phyloP scores from a whole-genome alignment of 2,113 vertebrate genomes.

The Prinia subflava region DNA sequence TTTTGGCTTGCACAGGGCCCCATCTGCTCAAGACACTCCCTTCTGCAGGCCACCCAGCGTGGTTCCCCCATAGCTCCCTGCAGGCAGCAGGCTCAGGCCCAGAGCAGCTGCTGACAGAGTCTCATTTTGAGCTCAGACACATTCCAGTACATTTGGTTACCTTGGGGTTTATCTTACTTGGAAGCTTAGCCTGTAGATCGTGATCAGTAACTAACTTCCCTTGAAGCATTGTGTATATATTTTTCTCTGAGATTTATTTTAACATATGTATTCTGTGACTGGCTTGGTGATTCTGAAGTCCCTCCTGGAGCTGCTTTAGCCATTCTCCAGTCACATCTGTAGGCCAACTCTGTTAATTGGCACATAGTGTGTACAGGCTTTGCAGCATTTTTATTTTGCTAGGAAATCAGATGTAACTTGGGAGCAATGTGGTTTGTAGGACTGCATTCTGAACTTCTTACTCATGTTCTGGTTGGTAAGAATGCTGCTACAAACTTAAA shows the following conservation, averaged over 20 bases:
- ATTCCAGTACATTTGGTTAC: neutral
- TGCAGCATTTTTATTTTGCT: neutral
- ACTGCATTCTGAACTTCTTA: neutral
- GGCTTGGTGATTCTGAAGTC: neutral
- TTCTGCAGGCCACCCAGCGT: neutral
- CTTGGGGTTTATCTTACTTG: neutral
- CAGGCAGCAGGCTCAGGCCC: neutral
- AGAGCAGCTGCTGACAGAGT: neutral
- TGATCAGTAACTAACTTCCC: neutral
- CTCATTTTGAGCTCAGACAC: neutral
- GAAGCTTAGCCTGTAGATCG: neutral
- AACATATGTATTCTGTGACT: neutral
- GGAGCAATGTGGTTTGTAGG: neutral
- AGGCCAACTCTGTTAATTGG: neutral
- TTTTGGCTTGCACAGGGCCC: neutral
- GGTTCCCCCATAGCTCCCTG: neutral
- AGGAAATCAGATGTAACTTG: neutral
- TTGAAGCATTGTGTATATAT: neutral
- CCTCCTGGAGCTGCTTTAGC: neutral
- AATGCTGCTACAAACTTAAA: neutral
- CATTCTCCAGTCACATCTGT: neutral
- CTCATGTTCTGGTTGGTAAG: neutral
- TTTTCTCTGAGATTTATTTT: neutral
- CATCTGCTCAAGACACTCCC: neutral
- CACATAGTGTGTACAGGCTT: neutral